A percentile compares a stretch with the other conserved stretches of the same genome.
Conservation (phyloP, 2,888 invertebrate species). For the Polyommatus iphigenia region DNA sequence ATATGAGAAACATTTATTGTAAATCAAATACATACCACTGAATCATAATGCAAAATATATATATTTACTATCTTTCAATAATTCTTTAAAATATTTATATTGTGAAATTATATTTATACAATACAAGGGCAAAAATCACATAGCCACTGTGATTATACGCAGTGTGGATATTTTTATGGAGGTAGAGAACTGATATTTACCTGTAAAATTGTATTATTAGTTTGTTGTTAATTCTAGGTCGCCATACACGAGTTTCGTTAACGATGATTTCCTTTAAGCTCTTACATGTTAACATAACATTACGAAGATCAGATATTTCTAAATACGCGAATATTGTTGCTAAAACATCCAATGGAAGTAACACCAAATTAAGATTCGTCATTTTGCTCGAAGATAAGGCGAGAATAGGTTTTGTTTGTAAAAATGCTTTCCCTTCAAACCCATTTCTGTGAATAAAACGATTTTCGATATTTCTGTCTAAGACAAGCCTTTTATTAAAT, state of each 20-base stretch:
- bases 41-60: slow-evolving; percentile 9
- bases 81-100: too few species aligned
- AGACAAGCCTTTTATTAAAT: background rate
- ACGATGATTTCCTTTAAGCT: slow-evolving; percentile 52
- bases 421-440: background rate
- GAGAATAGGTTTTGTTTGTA: background rate
- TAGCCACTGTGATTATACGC: too few species aligned
- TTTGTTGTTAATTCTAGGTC: slow-evolving; percentile 45
- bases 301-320: slow-evolving; percentile 53
- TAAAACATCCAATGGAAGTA: slow-evolving; percentile 62
- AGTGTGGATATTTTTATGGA: background rate
- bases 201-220: slow-evolving; percentile 47
- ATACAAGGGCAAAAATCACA: too few species aligned
- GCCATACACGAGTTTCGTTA: slow-evolving; percentile 62
- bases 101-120: too few species aligned
- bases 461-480: background rate
- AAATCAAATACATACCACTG: background rate
- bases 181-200: slow-evolving; percentile 27
- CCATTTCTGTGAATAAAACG: background rate
- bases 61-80: background rate
- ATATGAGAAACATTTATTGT: slow-evolving; percentile 26
- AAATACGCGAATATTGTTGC: slow-evolving; percentile 56
- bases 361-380: slow-evolving; percentile 42
- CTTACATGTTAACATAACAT: slow-evolving; percentile 65
- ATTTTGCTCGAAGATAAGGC: slow-evolving; percentile 37